phyloP scores from a whole-genome alignment of 2,113 vertebrate species.

The Sander lucioperca region DNA sequence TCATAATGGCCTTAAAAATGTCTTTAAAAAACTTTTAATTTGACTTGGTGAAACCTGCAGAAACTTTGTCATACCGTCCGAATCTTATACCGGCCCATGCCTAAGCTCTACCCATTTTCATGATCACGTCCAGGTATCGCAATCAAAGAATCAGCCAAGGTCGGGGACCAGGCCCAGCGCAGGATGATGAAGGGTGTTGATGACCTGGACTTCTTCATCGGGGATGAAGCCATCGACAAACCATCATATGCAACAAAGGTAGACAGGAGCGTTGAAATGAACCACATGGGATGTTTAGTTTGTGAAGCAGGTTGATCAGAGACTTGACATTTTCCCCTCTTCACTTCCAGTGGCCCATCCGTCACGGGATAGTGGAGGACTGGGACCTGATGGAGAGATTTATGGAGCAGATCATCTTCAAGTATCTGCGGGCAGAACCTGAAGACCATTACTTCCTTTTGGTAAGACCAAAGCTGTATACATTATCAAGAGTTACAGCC shows the following conservation, averaged over 20 bases:
- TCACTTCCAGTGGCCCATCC: slow-evolving; percentile 92
- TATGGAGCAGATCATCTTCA: slow-evolving; percentile 99
- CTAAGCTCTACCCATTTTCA: not conserved
- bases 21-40: too few relatives aligned
- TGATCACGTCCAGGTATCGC: slow-evolving; percentile 90
- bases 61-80: too few relatives aligned
- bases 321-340: not conserved
- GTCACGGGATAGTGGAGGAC: slow-evolving; percentile 98
- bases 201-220: slow-evolving; percentile 98
- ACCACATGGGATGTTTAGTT: too few relatives aligned
- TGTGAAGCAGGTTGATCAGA: not conserved
- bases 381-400: slow-evolving; percentile 99
- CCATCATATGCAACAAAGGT: slow-evolving; percentile 98
- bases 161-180: slow-evolving; percentile 97
- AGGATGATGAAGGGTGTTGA: slow-evolving; percentile 98
- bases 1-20: too few relatives aligned
- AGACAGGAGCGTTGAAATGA: accelerated
- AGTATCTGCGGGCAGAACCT: slow-evolving; percentile 98
- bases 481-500: not conserved
- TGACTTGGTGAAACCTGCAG: too few relatives aligned
- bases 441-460: slow-evolving; percentile 99
- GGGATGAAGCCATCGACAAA: slow-evolving; percentile 99
- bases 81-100: too few relatives aligned
- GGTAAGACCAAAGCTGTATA: slow-evolving; percentile 81
- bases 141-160: slow-evolving; percentile 98